These are phyloP conservation scores for Graphium colonna DNA, from an alignment of 2,888 invertebrate genomes.

Conservation along the genomic window DNA sequence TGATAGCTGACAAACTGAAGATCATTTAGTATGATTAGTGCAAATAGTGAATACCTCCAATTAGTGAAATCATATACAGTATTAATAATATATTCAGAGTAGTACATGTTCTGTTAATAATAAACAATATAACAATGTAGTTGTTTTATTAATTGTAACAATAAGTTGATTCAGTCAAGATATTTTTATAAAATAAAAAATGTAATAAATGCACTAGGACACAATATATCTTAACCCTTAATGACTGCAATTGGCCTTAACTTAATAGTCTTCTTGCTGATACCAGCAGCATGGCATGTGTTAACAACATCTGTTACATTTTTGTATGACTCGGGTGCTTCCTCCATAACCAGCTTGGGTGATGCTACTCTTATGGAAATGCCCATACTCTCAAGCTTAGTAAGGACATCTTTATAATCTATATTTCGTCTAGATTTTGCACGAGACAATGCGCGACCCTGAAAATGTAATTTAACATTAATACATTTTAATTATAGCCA, in stretches of 20 bases:
- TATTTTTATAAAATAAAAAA: neutral
- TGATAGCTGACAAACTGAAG: constrained; percentile 72
- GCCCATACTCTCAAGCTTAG: constrained; percentile 89
- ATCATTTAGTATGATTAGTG: constrained; percentile 39
- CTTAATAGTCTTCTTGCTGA: constrained; percentile 97
- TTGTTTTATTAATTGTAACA: neutral
- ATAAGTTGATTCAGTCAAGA: neutral
- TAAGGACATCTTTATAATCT: constrained; percentile 94
- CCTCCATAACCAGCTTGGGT: constrained; percentile 99
- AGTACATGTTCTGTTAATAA: constrained; percentile 39
- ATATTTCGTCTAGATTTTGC: constrained; percentile 98
- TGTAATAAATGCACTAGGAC: constrained; percentile 3
- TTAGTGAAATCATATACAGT: constrained; percentile 46
- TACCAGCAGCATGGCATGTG: constrained; percentile 98
- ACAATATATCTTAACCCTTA: constrained; percentile 86
- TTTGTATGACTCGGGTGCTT: constrained; percentile 99
- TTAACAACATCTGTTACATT: constrained; percentile 99
- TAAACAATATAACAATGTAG: constrained; percentile 23
- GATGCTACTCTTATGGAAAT: constrained; percentile 98
- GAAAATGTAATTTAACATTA: constrained; percentile 38
- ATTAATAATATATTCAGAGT: constrained; percentile 63
- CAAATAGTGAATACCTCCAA: constrained; percentile 40
- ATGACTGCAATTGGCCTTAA: constrained; percentile 98
- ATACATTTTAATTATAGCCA: too few species aligned
- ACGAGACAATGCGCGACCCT: constrained; percentile 97